These are phyloP conservation scores for Seladonia tumulorum DNA, from an alignment of 2,888 invertebrate species.

Conservation along the genomic window DNA sequence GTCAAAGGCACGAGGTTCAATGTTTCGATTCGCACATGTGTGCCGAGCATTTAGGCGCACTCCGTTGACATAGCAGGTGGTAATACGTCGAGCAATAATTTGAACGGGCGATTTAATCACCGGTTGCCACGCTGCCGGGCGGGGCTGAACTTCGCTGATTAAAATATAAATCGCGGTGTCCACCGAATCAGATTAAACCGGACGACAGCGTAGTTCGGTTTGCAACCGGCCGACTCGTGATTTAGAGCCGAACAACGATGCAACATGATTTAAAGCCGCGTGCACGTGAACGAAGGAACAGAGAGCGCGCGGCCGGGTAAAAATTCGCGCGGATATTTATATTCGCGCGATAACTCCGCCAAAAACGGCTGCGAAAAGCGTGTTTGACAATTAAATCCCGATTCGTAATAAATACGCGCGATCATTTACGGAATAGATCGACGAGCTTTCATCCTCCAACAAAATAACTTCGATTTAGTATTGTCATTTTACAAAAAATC, in stretches of 20 bases:
- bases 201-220: conserved; percentile 47
- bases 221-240: conserved; percentile 39
- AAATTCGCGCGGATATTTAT: conserved; percentile 25
- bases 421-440: neutral
- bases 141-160: conserved; percentile 65
- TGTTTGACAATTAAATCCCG: neutral
- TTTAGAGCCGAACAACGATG: conserved; percentile 53
- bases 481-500: neutral
- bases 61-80: conserved; percentile 58
- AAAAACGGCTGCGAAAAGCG: neutral
- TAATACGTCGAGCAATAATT: conserved; percentile 66
- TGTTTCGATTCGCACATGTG: neutral
- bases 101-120: conserved; percentile 67
- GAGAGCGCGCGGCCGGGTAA: neutral
- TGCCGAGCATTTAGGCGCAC: conserved; percentile 1
- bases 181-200: conserved; percentile 65
- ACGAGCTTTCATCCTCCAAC: neutral
- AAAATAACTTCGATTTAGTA: neutral
- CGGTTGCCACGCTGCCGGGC: conserved; percentile 38
- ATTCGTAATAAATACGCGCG: neutral
- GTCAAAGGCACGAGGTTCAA: neutral
- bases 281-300: neutral
- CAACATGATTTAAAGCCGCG: conserved; percentile 34
- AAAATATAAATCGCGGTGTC: conserved; percentile 73
- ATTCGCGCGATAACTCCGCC: neutral